Evolutionary conservation across 2,888 invertebrate species (phyloP).

Genomic region (Hypolimnas misippus): DNA sequence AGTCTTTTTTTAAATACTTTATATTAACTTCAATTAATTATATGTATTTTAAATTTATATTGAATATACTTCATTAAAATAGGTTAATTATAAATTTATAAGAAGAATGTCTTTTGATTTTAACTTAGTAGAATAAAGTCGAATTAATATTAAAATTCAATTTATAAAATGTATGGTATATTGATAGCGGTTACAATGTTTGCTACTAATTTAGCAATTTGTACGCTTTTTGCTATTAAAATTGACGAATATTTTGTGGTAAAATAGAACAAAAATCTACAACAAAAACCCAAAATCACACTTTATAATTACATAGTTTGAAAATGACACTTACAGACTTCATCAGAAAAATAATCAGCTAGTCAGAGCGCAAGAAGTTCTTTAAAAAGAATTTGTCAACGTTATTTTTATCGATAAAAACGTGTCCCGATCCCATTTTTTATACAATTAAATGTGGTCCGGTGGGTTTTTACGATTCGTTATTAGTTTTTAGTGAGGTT

Average conservation of each 20-base stretch:
- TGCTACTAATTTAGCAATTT: conserved; percentile 16
- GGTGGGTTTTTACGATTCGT: conserved; percentile 59
- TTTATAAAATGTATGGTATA: neutral
- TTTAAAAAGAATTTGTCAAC: conserved; percentile 37
- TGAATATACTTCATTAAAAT: too few species aligned
- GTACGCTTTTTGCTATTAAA: conserved; percentile 26
- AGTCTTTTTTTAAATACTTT: too few species aligned
- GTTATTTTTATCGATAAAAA: conserved; percentile 54
- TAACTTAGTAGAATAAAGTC: too few species aligned
- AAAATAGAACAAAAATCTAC: conserved; percentile 26
- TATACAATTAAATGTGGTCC: conserved; percentile 69
- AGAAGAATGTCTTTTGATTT: too few species aligned
- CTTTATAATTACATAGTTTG: conserved; percentile 36
- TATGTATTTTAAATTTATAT: too few species aligned
- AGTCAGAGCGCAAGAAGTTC: conserved; percentile 27
- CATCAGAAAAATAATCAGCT: conserved; percentile 38
- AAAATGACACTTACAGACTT: conserved; percentile 37
- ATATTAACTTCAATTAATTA: too few species aligned
- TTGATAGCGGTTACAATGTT: neutral
- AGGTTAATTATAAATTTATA: too few species aligned
- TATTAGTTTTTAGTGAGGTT: conserved; percentile 68
- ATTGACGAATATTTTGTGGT: conserved; percentile 24
- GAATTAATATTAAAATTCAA: neutral
- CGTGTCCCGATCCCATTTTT: conserved; percentile 61
- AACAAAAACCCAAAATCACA: conserved; percentile 35